Evolutionary conservation across 1,140 invertebrate genomes (phyloP).

Genomic region (Listronotus bonariensis): DNA sequence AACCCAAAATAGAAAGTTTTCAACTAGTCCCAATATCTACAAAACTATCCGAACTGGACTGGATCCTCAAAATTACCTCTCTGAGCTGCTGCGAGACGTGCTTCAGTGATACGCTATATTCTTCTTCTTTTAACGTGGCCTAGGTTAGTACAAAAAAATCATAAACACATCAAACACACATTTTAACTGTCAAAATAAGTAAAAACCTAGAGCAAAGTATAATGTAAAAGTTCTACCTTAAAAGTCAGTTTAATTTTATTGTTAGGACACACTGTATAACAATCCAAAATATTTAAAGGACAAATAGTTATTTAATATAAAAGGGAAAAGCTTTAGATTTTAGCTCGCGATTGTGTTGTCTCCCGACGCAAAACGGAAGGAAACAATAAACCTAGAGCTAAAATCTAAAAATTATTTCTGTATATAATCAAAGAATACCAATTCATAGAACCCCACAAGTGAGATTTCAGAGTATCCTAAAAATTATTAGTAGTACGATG

Average conservation of each 20-base stretch:
- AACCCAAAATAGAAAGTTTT: conserved; percentile 6
- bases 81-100: conserved; percentile 88
- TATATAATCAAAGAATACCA: too few species aligned
- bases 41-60: conserved; percentile 2
- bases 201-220: conserved; percentile 2
- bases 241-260: background rate
- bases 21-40: conserved; percentile 17
- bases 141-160: conserved; percentile 55
- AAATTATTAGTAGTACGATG: too few species aligned
- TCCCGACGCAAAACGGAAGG: too few species aligned
- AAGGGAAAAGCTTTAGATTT: too few species aligned
- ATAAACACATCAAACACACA: conserved; percentile 28
- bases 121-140: conserved; percentile 96
- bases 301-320: too few species aligned
- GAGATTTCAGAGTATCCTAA: too few species aligned
- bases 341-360: too few species aligned
- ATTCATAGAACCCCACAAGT: too few species aligned
- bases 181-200: conserved; percentile 15
- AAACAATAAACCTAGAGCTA: too few species aligned
- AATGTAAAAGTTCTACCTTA: background rate
- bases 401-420: too few species aligned
- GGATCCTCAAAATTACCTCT: conserved; percentile 73
- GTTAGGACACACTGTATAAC: background rate
- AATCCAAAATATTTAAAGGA: too few species aligned
- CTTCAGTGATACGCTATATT: conserved; percentile 92